These are phyloP conservation scores for Brachyptera putata DNA, from an alignment of 2,888 invertebrate genomes.

Conservation along the genomic window DNA sequence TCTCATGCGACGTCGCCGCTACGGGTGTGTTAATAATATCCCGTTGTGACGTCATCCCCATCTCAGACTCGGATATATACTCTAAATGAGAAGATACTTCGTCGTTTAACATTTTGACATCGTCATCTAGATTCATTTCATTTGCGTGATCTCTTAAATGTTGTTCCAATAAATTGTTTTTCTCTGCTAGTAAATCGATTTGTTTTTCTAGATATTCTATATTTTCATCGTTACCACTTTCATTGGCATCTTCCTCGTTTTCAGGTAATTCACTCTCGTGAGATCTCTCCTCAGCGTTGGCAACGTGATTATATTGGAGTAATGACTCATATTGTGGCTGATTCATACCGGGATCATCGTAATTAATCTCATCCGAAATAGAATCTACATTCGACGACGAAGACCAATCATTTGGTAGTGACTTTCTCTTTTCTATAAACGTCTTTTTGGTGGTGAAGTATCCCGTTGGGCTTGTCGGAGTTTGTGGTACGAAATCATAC, in stretches of 20 bases:
- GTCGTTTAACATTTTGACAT: no score
- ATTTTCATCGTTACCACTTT: not conserved
- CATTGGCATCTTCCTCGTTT: not conserved
- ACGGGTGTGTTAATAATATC: no score
- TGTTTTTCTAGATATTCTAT: not conserved
- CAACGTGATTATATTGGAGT: not conserved
- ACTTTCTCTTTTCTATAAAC: constrained; percentile 3
- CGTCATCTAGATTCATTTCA: not conserved
- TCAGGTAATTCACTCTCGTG: no score
- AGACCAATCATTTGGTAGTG: not conserved
- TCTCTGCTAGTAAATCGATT: not conserved
- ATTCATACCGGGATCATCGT: not conserved
- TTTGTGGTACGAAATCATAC: constrained; percentile 3
- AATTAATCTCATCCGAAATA: not conserved
- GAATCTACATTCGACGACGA: not conserved
- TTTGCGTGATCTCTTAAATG: not conserved
- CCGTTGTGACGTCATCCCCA: constrained; percentile 4
- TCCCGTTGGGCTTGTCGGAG: not conserved
- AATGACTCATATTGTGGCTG: not conserved
- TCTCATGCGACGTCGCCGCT: not conserved
- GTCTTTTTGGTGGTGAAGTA: not conserved
- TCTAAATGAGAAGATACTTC: no score
- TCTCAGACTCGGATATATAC: not conserved
- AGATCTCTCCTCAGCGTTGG: no score
- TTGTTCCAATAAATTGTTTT: not conserved